Percentiles rank a stretch among this genome's conserved stretches.
Evolutionary conservation across 2,797 vertebrate genomes (phyloP).

Genomic region (Ataeniobius toweri): DNA sequence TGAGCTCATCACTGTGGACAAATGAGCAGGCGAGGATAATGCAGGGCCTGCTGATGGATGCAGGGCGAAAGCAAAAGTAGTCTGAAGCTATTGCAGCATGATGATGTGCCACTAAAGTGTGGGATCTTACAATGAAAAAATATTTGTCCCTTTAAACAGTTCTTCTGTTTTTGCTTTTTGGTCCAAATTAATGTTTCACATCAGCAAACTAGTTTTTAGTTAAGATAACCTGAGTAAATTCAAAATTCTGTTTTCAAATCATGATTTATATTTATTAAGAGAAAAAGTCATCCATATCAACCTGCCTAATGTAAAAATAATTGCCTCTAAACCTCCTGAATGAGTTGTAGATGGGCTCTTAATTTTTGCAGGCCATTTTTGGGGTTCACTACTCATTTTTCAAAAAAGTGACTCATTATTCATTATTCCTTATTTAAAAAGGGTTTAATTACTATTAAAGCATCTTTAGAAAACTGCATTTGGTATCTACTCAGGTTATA

Average conservation of each 20-base stretch:
- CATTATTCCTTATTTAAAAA: neutral
- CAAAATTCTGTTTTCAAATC: neutral
- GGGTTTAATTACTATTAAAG: neutral
- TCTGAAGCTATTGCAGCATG: constrained; percentile 9
- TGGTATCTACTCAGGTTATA: neutral
- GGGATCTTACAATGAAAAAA: neutral
- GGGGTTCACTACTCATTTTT: neutral
- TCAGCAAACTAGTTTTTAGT: neutral
- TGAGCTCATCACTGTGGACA: constrained; percentile 67
- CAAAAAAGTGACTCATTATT: too few relatives aligned
- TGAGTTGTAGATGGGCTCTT: neutral
- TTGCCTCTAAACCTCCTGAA: neutral
- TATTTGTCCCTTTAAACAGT: neutral
- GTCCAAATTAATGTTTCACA: neutral
- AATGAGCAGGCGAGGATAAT: constrained; percentile 62
- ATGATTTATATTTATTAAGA: neutral
- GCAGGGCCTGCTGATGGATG: constrained; percentile 45
- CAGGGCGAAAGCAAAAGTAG: neutral
- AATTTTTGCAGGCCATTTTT: neutral
- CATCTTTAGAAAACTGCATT: neutral
- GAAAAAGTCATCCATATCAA: neutral
- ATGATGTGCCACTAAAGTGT: neutral
- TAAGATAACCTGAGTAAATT: neutral
- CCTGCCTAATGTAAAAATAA: neutral
- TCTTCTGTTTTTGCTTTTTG: neutral